Evolutionary conservation across 2,888 invertebrate genomes (phyloP), one percentile per base, ranked within the genome.

Genomic region (Pandemis corylana): DNA sequence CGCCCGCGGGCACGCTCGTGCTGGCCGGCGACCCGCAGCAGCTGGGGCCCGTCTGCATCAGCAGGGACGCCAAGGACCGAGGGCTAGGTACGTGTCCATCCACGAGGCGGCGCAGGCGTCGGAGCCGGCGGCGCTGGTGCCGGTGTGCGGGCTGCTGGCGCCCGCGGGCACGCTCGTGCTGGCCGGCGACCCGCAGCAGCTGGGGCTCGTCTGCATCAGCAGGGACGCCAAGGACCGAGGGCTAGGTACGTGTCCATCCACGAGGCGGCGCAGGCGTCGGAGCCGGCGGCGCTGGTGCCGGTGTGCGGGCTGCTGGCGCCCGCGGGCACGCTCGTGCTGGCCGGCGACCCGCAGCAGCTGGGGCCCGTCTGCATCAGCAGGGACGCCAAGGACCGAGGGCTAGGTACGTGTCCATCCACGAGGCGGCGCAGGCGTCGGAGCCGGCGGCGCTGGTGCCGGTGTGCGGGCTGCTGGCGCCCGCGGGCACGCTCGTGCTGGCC

Each of bases 21-120:
- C 90, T 97, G 53, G 96, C 96, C 65, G 97, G 97, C 0, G 99
- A 99, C 95, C 98, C 98, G 0, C 94, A 96, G 85, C 99, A 99
- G 89, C 94, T 99, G 65, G 98, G 98, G 0, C 97, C 98, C 0
- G 96, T 98, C 41, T 89, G 97, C 36, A 89, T 95, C 65, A 97
- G 96, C 69, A 91, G 90, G 63, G 84, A 95, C 65, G 96, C 97
- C 0, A 81, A 82, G 1, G 87, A 91, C 0, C 95, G 93, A 77
- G 98, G 98, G 0, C 91, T 98, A 0, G 92, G 94, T 63, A 99
- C 87, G 95, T 98, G 28, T 95, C 98, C 78, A 95, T 99, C 65
- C 98, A 99, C 87, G 99, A 99, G 93, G 97, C 98, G 15, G 98
- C 98, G 0, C 98, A 98, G 88, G 97, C 97, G 7, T 96, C 96